A percentile compares a stretch with the other conserved stretches of the same genome.
These are phyloP conservation scores for Calephelis nemesis DNA, from an alignment of 1,140 invertebrate genomes.

Conservation along the genomic window DNA sequence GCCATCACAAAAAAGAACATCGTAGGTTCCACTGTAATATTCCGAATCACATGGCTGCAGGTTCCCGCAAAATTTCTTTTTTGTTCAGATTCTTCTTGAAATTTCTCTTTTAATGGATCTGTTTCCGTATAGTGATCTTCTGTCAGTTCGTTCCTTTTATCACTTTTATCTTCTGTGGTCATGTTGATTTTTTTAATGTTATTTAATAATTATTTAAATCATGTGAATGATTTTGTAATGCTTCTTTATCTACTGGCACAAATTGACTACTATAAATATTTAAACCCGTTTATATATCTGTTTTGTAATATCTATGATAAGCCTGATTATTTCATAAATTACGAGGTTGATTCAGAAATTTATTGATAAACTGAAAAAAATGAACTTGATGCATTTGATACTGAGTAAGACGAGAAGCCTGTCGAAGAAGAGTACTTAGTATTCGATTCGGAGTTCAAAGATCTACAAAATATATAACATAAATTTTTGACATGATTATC, in stretches of 20 bases:
- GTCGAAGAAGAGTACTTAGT: too few species aligned
- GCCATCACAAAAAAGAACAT: conserved; percentile 48
- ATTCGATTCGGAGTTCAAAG: too few species aligned
- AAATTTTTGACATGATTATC: too few species aligned
- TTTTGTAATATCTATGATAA: conserved; percentile 14
- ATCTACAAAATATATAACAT: too few species aligned
- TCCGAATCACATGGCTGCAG: conserved; percentile 34
- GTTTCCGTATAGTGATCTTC: conserved; percentile 44
- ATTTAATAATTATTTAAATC: background rate
- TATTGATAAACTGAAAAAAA: conserved; percentile 42
- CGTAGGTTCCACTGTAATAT: conserved; percentile 63
- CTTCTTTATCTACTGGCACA: background rate
- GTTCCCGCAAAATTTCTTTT: conserved; percentile 38
- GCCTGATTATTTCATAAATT: background rate
- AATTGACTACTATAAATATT: conserved; percentile 16
- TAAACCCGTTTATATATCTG: conserved; percentile 17
- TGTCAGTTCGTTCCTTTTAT: conserved; percentile 26
- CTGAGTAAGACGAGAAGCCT: too few species aligned
- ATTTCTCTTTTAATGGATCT: conserved; percentile 49
- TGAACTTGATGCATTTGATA: conserved; percentile 15
- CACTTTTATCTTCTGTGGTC: conserved; percentile 8
- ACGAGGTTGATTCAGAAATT: background rate
- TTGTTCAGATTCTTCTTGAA: conserved; percentile 24
- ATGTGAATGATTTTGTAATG: background rate
- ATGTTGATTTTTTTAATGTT: conserved; percentile 2